Conservation (phyloP, 2,113 vertebrate genomes). For the Puntigrus tetrazona region DNA sequence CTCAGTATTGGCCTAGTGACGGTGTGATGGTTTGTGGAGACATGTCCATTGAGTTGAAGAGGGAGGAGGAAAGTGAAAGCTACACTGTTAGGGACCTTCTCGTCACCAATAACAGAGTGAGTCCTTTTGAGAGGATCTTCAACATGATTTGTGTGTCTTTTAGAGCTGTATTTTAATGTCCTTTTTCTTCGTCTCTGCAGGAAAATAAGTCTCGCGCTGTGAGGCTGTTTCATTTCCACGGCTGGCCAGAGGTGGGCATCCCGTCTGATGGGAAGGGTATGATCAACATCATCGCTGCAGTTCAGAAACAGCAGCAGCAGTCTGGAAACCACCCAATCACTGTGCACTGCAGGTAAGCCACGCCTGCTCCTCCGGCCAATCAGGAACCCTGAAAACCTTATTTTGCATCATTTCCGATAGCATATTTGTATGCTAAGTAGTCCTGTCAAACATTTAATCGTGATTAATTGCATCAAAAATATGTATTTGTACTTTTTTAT, state of each 20-base stretch:
- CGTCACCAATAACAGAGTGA: conserved; percentile 94
- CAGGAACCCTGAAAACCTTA: not conserved
- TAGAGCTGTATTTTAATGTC: not conserved
- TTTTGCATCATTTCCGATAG: not conserved
- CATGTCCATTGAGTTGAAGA: conserved; percentile 94
- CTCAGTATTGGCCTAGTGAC: conserved; percentile 95
- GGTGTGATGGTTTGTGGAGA: conserved; percentile 86
- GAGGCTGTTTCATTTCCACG: conserved; percentile 96
- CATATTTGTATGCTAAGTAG: not conserved
- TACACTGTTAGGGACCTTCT: conserved; percentile 94
- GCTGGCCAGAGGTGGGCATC: conserved; percentile 98
- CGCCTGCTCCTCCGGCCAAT: not conserved
- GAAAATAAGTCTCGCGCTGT: conserved; percentile 95
- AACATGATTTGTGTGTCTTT: not conserved
- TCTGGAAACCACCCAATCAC: conserved; percentile 99
- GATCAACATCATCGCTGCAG: conserved; percentile 96
- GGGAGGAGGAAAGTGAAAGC: conserved; percentile 95
- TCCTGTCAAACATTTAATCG: too few species aligned
- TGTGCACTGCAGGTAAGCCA: conserved; percentile 92
- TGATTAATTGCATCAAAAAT: too few species aligned
- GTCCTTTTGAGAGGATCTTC: conserved; percentile 38
- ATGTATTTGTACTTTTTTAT: too few species aligned
- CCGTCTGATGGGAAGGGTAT: conserved; percentile 95
- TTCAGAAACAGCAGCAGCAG: conserved; percentile 98
- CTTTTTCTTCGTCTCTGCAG: conserved; percentile 67